A percentile compares a stretch with the other conserved stretches of the same genome.
Evolutionary conservation across 2,888 invertebrate species (phyloP).

Genomic region (Orchestes rusci): DNA sequence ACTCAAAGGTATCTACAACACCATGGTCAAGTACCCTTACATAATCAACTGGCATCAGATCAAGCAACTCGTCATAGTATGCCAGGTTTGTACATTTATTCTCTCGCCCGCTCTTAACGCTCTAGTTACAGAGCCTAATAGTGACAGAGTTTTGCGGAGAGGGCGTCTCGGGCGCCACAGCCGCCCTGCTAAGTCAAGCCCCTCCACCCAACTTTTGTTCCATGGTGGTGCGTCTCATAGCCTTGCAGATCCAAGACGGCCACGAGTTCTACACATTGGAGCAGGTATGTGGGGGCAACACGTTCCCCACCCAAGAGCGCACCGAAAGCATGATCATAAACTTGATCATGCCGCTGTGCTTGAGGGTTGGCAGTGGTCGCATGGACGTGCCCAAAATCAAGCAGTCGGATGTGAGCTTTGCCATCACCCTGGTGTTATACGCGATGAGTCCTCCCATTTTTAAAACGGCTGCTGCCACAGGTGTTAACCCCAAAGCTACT

Average conservation of each 20-base stretch:
- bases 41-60: constrained; percentile 95
- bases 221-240: constrained; percentile 89
- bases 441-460: constrained; percentile 77
- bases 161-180: constrained; percentile 75
- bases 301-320: constrained; percentile 84
- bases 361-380: constrained; percentile 89
- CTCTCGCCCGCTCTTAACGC: no score
- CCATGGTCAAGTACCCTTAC: constrained; percentile 87
- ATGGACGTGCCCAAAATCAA: constrained; percentile 90
- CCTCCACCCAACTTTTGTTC: constrained; percentile 94
- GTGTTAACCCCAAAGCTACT: constrained; percentile 60
- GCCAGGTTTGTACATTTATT: no score
- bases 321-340: constrained; percentile 95
- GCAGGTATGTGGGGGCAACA: constrained; percentile 88
- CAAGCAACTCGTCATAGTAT: constrained; percentile 77
- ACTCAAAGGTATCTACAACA: constrained; percentile 90
- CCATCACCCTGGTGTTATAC: constrained; percentile 81
- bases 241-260: constrained; percentile 89
- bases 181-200: constrained; percentile 82
- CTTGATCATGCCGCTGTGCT: constrained; percentile 90
- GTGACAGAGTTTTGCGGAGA: constrained; percentile 68
- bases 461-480: constrained; percentile 58
- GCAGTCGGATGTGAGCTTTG: constrained; percentile 83
- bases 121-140: constrained; percentile 60
- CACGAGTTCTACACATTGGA: constrained; percentile 88